phyloP scores from a whole-genome alignment of 2,888 invertebrate species.

The Cyclophora punctaria region DNA sequence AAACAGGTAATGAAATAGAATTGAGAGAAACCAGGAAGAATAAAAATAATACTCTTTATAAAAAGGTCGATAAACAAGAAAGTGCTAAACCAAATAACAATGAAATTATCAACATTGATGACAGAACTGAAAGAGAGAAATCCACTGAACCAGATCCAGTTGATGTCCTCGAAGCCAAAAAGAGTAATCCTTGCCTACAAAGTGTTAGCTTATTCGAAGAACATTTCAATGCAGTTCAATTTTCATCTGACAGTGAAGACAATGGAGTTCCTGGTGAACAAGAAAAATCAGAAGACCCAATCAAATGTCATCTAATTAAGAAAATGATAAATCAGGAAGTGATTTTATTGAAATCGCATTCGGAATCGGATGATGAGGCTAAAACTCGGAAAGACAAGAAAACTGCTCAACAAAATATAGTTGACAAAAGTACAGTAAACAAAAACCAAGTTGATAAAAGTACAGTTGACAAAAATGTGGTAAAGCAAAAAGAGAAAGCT shows the following conservation, averaged over 20 bases:
- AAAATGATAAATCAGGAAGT: constrained; percentile 19
- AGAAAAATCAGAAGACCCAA: constrained; percentile 4
- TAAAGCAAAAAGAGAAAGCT: constrained; percentile 32
- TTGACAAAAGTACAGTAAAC: constrained; percentile 9
- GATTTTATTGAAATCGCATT: constrained; percentile 36
- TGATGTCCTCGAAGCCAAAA: not conserved
- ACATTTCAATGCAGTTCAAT: constrained; percentile 36
- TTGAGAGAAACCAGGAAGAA: constrained; percentile 12
- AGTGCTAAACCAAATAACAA: not conserved
- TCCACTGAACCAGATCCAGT: too few species aligned
- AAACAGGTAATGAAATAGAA: constrained; percentile 12
- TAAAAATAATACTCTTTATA: constrained; percentile 1
- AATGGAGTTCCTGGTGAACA: constrained; percentile 2
- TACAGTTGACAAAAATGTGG: constrained; percentile 14
- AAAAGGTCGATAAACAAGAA: constrained; percentile 1
- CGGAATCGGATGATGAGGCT: constrained; percentile 30
- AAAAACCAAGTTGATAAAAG: not conserved
- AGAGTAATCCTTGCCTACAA: constrained; percentile 45
- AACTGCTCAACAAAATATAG: too few species aligned
- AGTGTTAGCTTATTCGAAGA: constrained; percentile 53
- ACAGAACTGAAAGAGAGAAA: too few species aligned
- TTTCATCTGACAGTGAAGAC: constrained; percentile 9
- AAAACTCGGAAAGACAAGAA: not conserved
- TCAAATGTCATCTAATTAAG: constrained; percentile 1
- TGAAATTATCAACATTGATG: not conserved